These are phyloP conservation scores for Enteromius trimaculatus DNA, from an alignment of 2,797 vertebrate species.

Conservation along the genomic window DNA sequence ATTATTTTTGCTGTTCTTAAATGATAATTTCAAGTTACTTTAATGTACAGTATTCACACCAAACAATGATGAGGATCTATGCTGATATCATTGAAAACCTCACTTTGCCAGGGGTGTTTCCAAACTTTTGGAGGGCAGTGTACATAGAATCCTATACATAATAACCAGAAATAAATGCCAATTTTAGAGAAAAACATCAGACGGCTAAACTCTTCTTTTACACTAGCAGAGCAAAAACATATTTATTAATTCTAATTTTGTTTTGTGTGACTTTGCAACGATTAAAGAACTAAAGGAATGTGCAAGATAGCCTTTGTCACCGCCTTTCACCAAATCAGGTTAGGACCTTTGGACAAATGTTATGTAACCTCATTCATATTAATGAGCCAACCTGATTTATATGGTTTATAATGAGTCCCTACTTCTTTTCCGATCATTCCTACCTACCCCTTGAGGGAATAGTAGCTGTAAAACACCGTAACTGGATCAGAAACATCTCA, in stretches of 20 bases:
- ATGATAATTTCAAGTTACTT: too few species aligned
- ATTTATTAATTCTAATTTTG: not conserved
- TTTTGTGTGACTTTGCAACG: not conserved
- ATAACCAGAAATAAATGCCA: too few species aligned
- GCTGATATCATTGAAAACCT: too few species aligned
- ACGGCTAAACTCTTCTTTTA: too few species aligned
- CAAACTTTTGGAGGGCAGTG: too few species aligned
- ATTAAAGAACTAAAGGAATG: not conserved
- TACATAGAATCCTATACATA: too few species aligned
- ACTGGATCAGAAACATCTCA: slow-evolving; percentile 21
- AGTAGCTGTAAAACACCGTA: not conserved
- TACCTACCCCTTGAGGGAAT: not conserved
- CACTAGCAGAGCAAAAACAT: too few species aligned
- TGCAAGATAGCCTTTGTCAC: not conserved
- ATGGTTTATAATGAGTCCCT: slow-evolving; percentile 3
- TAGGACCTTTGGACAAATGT: not conserved
- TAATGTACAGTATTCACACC: too few species aligned
- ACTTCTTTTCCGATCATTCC: not conserved
- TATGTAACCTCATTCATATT: not conserved
- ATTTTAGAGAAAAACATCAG: too few species aligned
- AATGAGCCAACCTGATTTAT: not conserved
- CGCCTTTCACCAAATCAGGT: not conserved
- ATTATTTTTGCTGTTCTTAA: too few species aligned
- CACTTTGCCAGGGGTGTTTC: too few species aligned
- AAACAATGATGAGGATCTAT: too few species aligned